phyloP scores from a whole-genome alignment of 1,140 invertebrate species.

The Drosophila grimshawi region DNA sequence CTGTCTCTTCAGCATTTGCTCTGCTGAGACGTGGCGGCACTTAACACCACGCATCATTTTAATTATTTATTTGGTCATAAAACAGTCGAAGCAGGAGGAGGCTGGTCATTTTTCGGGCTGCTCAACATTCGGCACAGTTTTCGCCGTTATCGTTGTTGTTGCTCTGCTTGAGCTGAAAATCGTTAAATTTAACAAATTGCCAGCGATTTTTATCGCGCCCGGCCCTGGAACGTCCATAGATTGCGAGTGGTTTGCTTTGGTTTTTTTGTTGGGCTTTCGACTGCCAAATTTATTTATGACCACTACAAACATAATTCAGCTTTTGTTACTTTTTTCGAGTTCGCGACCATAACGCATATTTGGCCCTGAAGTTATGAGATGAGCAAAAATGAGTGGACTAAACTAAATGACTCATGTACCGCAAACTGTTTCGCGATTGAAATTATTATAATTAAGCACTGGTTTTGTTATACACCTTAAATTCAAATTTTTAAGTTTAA shows the following conservation, averaged over 20 bases:
- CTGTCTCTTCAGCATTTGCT: slow-evolving; percentile 35
- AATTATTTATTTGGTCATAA: slow-evolving; percentile 82
- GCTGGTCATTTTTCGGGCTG: slow-evolving; percentile 24
- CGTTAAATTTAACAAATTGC: slow-evolving; percentile 83
- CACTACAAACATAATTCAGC: slow-evolving; percentile 66
- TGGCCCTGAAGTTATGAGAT: slow-evolving; percentile 60
- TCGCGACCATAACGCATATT: slow-evolving; percentile 61
- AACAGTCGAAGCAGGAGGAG: slow-evolving; percentile 63
- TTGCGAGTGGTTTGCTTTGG: slow-evolving; percentile 39
- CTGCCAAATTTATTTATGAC: slow-evolving; percentile 74
- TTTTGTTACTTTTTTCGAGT: slow-evolving; percentile 20
- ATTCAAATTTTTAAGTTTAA: too few species aligned
- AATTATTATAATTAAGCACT: slow-evolving; percentile 41
- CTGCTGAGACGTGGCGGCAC: slow-evolving; percentile 64
- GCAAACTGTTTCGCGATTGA: slow-evolving; percentile 42
- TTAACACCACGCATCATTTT: slow-evolving; percentile 83
- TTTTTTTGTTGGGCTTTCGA: slow-evolving; percentile 17
- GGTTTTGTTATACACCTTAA: too few species aligned
- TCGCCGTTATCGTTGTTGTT: slow-evolving; percentile 65
- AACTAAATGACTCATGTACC: slow-evolving; percentile 59
- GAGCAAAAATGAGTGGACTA: slow-evolving; percentile 9
- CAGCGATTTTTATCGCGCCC: slow-evolving; percentile 76
- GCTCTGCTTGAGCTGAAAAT: slow-evolving; percentile 57
- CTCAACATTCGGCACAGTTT: slow-evolving; percentile 50
- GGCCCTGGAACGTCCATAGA: slow-evolving; percentile 72